Conservation (phyloP, 1,140 invertebrate genomes). For the Pogonomyrmex barbatus region DNA sequence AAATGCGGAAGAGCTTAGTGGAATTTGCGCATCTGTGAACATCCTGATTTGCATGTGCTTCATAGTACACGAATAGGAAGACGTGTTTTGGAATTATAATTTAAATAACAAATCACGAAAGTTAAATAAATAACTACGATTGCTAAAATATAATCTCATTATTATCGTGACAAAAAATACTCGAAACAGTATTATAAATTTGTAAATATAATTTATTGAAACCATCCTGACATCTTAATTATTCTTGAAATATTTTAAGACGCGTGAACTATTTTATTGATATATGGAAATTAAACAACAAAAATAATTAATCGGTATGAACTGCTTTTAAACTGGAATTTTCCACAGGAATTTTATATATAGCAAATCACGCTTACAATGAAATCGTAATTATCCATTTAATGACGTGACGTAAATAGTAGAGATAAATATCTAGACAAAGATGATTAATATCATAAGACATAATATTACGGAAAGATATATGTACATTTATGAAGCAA, state of each 20-base stretch:
- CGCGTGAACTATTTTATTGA: neutral
- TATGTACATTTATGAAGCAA: neutral
- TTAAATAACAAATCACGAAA: slow-evolving; percentile 15
- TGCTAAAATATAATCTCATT: neutral
- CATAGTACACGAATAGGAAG: neutral
- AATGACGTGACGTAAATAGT: neutral
- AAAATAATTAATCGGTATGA: neutral
- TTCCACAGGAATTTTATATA: neutral
- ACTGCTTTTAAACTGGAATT: neutral
- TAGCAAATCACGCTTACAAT: neutral
- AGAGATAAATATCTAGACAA: neutral
- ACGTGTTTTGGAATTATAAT: slow-evolving; percentile 34
- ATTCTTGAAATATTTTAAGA: neutral
- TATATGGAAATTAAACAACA: neutral
- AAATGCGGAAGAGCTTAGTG: slow-evolving; percentile 11
- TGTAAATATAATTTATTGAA: slow-evolving; percentile 5
- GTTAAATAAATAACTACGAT: neutral
- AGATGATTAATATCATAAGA: neutral
- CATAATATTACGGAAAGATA: neutral
- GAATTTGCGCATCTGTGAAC: slow-evolving; percentile 4
- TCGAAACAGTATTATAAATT: too few relatives aligned
- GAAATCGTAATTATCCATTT: neutral
- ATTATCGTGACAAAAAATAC: neutral
- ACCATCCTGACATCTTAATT: neutral
- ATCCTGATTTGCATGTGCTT: slow-evolving; percentile 22